Evolutionary conservation across 2,113 vertebrate genomes (phyloP).

Genomic region (Notothenia coriiceps): DNA sequence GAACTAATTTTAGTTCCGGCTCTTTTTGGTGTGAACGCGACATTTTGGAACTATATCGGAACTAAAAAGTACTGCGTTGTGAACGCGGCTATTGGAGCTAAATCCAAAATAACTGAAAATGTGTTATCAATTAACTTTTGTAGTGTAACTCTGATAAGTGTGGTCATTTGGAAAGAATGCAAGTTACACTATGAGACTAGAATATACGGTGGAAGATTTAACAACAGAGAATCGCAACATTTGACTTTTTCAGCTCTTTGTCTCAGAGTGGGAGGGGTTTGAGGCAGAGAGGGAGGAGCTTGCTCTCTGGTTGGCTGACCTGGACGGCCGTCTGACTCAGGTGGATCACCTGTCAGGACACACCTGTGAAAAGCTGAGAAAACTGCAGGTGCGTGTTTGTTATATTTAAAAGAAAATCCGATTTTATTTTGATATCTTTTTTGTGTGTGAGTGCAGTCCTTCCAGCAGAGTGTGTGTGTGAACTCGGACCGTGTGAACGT

Average conservation of each 20-base stretch:
- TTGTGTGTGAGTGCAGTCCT: constrained; percentile 71
- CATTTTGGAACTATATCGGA: no score
- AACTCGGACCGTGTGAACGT: constrained; percentile 80
- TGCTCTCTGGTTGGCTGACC: constrained; percentile 81
- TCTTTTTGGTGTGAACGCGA: no score
- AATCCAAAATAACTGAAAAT: no score
- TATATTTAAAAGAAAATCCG: not conserved
- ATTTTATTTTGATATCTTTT: not conserved
- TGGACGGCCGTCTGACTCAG: constrained; percentile 79
- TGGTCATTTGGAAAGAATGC: no score
- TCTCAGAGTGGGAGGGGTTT: constrained; percentile 84
- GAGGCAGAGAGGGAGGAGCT: constrained; percentile 83
- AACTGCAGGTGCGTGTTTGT: constrained; percentile 70
- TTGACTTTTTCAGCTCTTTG: constrained; percentile 70
- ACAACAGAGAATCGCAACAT: not conserved
- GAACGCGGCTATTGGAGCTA: no score
- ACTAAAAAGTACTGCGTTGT: no score
- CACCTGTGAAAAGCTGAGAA: constrained; percentile 80
- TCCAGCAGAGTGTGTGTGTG: constrained; percentile 84
- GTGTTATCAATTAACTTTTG: no score
- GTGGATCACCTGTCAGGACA: constrained; percentile 82
- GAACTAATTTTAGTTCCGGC: no score
- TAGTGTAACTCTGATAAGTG: no score
- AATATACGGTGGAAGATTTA: no score
- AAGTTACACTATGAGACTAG: no score